Base-by-base conservation (phyloP, 2,797 vertebrate species). In the Takifugu ocellatus region DNA sequence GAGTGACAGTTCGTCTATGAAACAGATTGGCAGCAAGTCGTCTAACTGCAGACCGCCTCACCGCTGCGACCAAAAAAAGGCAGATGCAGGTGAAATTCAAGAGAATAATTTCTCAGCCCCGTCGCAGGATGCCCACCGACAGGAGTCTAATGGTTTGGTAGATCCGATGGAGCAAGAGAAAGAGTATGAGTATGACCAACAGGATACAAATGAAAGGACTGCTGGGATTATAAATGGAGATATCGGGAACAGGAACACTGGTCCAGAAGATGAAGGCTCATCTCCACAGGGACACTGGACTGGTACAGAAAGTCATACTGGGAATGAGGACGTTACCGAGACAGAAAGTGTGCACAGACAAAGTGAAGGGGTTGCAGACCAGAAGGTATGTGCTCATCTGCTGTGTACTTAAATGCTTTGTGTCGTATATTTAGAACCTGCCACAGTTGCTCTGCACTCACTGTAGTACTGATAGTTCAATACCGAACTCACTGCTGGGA, bases 171-270 rank as follows among this genome's bases (percentile, higher is more conserved):
- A 86, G 71, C 62, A 29, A 67, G 75, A 74, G 61, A 82, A 80
- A 74, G 65, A 69, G 64, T 42, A 49, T 43, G 67, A 59, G 57
- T n/a, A n/a, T n/a, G 56, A 63, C 0, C 45, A 44, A 0, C 50
- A 50, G 60, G 66, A 68, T 68, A 46, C 24, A 31, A 25, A 47
- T 21, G 65, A 52, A 3, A 25, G 62, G 63, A 58, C 27, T 1
- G 66, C 3, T 0, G 71, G n/a, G 63, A 66, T 92, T 61, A 68
- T 91, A 2, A 92, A 93, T 33, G 92, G 92, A 68, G 87, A 89
- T 11, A 62, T 72, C 54, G 82, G 55, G 26, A 67, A 66, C 16
- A 54, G 55, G 47, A 66, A 64, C 36, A n/a, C 46, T 1, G 79
- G 83, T 25, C 58, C 70, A 27, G 63, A 56, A 1, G 82, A 73